These are phyloP conservation scores for Eonycteris spelaea DNA, from an alignment of 2,113 vertebrate genomes.

Conservation along the genomic window DNA sequence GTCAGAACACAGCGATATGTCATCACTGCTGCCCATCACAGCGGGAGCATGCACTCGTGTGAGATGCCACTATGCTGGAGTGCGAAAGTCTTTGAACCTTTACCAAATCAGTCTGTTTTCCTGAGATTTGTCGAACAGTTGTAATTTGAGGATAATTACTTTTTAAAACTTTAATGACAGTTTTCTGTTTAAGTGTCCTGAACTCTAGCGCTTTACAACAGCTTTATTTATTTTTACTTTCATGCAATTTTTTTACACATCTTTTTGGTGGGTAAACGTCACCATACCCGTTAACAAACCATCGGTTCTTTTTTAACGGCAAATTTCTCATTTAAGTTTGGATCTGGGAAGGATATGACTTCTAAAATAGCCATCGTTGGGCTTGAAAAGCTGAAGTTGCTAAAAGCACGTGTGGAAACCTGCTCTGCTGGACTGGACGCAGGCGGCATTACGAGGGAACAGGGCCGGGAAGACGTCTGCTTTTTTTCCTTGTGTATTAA, in stretches of 20 bases:
- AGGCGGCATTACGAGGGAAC: neutral
- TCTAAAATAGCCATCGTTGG: conserved; percentile 29
- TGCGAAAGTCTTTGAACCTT: conserved; percentile 78
- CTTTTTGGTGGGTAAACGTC: conserved; percentile 79
- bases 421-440: conserved; percentile 32
- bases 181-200: conserved; percentile 78
- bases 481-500: conserved; percentile 69
- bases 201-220: conserved; percentile 76
- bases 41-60: conserved; percentile 70
- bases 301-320: conserved; percentile 77
- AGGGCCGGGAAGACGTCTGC: conserved; percentile 62
- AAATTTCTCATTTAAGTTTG: conserved; percentile 70
- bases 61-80: conserved; percentile 77
- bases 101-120: conserved; percentile 80
- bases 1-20: conserved; percentile 80
- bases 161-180: conserved; percentile 75
- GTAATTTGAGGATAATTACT: conserved; percentile 79
- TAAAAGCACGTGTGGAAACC: neutral
- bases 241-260: conserved; percentile 80
- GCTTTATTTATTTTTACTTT: conserved; percentile 87
- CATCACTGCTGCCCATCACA: conserved; percentile 75
- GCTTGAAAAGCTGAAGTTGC: conserved; percentile 37
- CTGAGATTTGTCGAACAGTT: conserved; percentile 75
- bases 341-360: conserved; percentile 45
- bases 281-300: conserved; percentile 82